phyloP scores from a whole-genome alignment of 2,113 vertebrate species.

The Phrynosoma platyrhinos region DNA sequence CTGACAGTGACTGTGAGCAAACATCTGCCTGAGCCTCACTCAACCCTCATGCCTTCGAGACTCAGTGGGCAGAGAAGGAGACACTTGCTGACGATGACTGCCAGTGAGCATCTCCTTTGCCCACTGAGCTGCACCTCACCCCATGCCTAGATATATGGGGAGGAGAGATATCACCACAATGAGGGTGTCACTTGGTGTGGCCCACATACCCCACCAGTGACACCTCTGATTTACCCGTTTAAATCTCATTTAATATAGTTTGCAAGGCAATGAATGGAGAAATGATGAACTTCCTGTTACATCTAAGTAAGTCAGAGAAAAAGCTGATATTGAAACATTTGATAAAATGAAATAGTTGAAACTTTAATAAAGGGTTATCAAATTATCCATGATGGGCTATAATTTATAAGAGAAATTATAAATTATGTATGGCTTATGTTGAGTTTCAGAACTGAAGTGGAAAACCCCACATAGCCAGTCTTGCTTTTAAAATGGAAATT shows the following conservation, averaged over 20 bases:
- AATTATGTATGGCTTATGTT: neutral
- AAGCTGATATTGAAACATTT: neutral
- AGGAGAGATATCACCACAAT: too few relatives aligned
- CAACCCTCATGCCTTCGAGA: too few relatives aligned
- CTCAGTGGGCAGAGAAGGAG: too few relatives aligned
- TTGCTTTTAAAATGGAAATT: neutral
- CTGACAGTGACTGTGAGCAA: too few relatives aligned
- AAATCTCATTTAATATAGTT: neutral
- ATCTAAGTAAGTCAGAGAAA: neutral
- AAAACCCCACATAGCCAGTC: neutral
- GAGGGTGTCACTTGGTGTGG: too few relatives aligned
- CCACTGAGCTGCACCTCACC: too few relatives aligned
- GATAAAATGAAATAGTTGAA: fast-evolving
- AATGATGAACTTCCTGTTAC: neutral
- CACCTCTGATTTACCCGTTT: neutral
- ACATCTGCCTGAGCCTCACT: too few relatives aligned
- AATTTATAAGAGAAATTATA: neutral
- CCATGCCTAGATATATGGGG: too few relatives aligned
- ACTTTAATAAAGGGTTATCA: neutral
- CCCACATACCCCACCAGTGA: too few relatives aligned
- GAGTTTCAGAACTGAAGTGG: neutral
- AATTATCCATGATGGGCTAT: neutral
- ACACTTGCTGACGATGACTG: too few relatives aligned
- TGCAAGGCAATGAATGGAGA: neutral
- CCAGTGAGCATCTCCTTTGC: too few relatives aligned